These are phyloP conservation scores for Oncopodura yosiiana DNA, from an alignment of 1,140 invertebrate species.

Conservation along the genomic window DNA sequence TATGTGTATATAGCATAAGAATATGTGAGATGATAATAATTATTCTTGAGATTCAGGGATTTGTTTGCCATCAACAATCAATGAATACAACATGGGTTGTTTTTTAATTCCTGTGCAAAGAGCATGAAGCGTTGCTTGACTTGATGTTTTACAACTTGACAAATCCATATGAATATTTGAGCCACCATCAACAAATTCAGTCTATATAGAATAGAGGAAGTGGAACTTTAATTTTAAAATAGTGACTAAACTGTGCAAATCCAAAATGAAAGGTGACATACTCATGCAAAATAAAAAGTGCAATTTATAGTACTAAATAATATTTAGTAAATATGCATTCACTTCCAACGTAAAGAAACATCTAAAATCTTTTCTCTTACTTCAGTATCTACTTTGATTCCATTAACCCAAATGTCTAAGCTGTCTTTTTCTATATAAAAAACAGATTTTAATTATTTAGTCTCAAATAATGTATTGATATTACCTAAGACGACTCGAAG, in stretches of 20 bases:
- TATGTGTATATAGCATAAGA: not conserved
- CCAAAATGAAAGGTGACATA: slow-evolving; percentile 2
- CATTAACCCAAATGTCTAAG: slow-evolving; percentile 68
- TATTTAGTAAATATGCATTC: not conserved
- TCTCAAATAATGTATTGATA: slow-evolving; percentile 7
- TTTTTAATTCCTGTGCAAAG: slow-evolving; percentile 33
- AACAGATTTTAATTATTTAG: slow-evolving; percentile 11
- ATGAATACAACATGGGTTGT: slow-evolving; percentile 32
- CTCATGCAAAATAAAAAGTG: not conserved
- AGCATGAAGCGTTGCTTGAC: slow-evolving; percentile 27
- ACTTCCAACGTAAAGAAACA: too few species aligned
- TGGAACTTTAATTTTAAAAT: too few species aligned
- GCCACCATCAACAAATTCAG: slow-evolving; percentile 66
- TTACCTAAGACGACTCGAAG: slow-evolving; percentile 60
- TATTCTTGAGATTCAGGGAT: slow-evolving; percentile 31
- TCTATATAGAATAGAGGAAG: too few species aligned
- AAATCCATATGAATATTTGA: slow-evolving; percentile 64
- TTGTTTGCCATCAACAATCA: slow-evolving; percentile 32
- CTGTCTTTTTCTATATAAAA: slow-evolving; percentile 60
- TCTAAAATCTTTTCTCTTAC: slow-evolving; percentile 42
- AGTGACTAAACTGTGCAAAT: not conserved
- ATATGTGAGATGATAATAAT: not conserved
- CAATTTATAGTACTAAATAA: not conserved
- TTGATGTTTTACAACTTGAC: not conserved
- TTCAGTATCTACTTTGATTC: slow-evolving; percentile 53